Percentiles rank a stretch among this genome's conserved stretches.
Conservation (phyloP, 23 tunicate genomes). For the Ciona savignyi region DNA sequence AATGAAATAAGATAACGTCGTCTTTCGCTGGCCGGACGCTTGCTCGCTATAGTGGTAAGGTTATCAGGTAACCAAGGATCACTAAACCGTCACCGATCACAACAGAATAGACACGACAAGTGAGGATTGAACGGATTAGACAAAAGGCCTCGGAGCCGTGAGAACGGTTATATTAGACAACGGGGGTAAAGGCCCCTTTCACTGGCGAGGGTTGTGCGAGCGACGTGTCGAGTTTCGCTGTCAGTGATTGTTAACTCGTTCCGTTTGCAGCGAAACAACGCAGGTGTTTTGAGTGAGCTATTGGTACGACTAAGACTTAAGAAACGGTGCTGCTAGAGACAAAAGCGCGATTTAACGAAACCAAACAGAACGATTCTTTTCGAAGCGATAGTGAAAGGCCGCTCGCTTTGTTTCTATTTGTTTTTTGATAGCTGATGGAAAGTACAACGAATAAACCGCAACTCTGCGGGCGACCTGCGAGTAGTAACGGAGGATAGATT, state of each 20-base stretch:
- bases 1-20: not conserved
- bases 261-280: not conserved
- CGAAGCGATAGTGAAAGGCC: not conserved
- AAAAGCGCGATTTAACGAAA: not conserved
- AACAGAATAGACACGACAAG: constrained; percentile 2
- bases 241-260: not conserved
- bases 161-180: not conserved
- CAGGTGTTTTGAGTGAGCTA: not conserved
- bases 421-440: not conserved
- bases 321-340: not conserved
- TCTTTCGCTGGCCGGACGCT: not conserved
- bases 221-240: not conserved
- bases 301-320: not conserved
- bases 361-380: not conserved
- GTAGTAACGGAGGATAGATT: not conserved
- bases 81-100: constrained; percentile 10
- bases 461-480: not conserved
- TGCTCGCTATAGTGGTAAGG: constrained; percentile 1
- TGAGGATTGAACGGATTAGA: not conserved
- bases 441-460: not conserved
- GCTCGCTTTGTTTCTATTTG: not conserved
- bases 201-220: no score
- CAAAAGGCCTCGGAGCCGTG: not conserved
- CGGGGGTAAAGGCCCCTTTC: not conserved
- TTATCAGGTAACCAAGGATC: not conserved